Evolutionary conservation across 2,113 vertebrate genomes (phyloP), one percentile per base, ranked within the genome.

Genomic region (Mesitornis unicolor): DNA sequence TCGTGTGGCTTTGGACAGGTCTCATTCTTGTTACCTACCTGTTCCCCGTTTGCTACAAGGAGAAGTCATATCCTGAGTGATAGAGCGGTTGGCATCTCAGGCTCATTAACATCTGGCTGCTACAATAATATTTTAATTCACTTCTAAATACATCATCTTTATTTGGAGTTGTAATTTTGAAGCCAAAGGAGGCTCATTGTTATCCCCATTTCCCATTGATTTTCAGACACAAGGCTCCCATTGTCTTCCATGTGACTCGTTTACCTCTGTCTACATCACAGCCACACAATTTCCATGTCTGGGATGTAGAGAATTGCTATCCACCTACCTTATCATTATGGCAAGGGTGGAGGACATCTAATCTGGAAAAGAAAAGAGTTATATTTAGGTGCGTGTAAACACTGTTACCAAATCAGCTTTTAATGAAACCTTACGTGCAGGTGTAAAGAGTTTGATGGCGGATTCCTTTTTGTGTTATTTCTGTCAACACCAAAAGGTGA

Each of bases 301-400:
- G 96, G 93, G 89, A 20, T 56, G 68, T 7, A 45, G 25, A 60
- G 85, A 74, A 65, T 70, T 51, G 28, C 79, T 79, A 33, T 68
- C 83, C 79, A 60, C 53, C 29, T 10, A 93, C 86, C 24, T 2
- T 63, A 31, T 90, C 79, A 96, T 95, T 95, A 95, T 0, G 4
- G 63, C 42, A 53, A 86, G 93, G 96, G 96, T 86, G 96, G 93
- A 45, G 95, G 76, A 47, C 9, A 14, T 36, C 83, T 95, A 6
- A 88, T 76, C 93, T 76, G 11, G 38, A 83, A 59, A 71, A 67
- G 74, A 90, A 90, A 88, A 73, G 95, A 50, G 86, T 83, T 91
- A 75, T 88, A 85, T 93, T 93, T 83, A 68, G 93, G 63, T 18
- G 84, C 35, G 85, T 47, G 83, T 73, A 89, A 69, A 13, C 14